A percentile compares a stretch with the other conserved stretches of the same genome.
These are phyloP conservation scores for Epistrophe eligans DNA, from an alignment of 2,888 invertebrate species.

Conservation along the genomic window DNA sequence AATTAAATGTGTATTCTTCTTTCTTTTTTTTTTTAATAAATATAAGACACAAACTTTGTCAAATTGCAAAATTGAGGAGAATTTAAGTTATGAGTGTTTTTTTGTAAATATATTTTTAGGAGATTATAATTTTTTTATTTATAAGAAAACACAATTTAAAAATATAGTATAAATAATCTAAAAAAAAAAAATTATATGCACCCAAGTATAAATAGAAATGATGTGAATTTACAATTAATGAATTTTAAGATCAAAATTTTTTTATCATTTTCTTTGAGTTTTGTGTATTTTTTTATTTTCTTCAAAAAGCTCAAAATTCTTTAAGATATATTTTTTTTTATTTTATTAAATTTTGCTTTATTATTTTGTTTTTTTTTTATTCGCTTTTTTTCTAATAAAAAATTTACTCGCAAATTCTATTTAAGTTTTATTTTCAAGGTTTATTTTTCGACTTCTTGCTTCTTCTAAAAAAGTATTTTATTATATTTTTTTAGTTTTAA, in stretches of 20 bases:
- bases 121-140: constrained; percentile 18
- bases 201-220: constrained; percentile 12
- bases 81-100: constrained; percentile 37
- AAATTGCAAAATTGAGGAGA: constrained; percentile 64
- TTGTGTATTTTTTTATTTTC: neutral
- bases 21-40: constrained; percentile 48
- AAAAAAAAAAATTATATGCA: neutral
- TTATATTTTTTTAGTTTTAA: constrained; percentile 15
- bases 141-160: constrained; percentile 49
- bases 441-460: constrained; percentile 28
- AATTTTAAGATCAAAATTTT: constrained; percentile 8
- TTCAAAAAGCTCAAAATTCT: constrained; percentile 49
- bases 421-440: constrained; percentile 32
- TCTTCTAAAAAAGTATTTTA: constrained; percentile 63
- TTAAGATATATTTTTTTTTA: neutral
- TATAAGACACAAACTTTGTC: constrained; percentile 73
- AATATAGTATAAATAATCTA: constrained; percentile 8
- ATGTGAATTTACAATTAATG: constrained; percentile 51
- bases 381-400: constrained; percentile 60
- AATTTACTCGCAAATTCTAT: constrained; percentile 63
- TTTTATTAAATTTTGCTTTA: constrained; percentile 12
- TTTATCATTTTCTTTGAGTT: neutral
- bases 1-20: constrained; percentile 32
- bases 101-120: constrained; percentile 38
- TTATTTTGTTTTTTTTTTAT: constrained; percentile 30